Conservation (phyloP, 2,888 invertebrate species). For the Clusia tigrina region DNA sequence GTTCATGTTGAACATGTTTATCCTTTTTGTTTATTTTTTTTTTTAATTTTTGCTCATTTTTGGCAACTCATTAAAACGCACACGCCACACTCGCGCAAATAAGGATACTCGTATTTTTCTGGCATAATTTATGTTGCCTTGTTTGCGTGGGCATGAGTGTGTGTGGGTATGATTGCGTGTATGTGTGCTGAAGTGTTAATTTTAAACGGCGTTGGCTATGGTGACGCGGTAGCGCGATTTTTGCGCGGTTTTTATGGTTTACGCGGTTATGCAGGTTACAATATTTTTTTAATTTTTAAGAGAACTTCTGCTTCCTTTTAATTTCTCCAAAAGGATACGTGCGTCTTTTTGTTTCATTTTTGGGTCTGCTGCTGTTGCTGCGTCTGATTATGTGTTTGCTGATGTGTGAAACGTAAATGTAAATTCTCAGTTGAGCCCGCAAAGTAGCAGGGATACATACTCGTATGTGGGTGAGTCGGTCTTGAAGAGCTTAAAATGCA, state of each 20-base stretch:
- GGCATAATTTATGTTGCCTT: not conserved
- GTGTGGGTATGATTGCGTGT: no score
- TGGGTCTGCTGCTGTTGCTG: not conserved
- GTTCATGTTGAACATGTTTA: conserved; percentile 9
- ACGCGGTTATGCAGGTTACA: not conserved
- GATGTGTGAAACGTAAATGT: not conserved
- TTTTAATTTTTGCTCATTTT: conserved; percentile 2
- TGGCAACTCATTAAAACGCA: conserved; percentile 28
- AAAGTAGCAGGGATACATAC: no score
- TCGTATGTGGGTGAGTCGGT: no score
- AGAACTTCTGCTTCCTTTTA: conserved; percentile 24
- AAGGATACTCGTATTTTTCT: not conserved
- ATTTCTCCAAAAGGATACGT: not conserved
- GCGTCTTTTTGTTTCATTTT: not conserved
- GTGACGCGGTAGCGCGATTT: conserved; percentile 15
- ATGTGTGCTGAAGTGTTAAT: conserved; percentile 41
- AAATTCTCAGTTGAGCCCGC: no score
- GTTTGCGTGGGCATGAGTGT: no score
- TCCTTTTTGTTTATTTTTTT: conserved; percentile 12
- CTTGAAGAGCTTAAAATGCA: no score
- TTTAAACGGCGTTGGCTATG: conserved; percentile 35
- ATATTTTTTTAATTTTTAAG: no score
- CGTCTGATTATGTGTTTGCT: not conserved
- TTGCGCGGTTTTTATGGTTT: not conserved
- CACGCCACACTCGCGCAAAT: conserved; percentile 9